Conservation (phyloP, 1,140 invertebrate species). For the Drosophila ohnishii region DNA sequence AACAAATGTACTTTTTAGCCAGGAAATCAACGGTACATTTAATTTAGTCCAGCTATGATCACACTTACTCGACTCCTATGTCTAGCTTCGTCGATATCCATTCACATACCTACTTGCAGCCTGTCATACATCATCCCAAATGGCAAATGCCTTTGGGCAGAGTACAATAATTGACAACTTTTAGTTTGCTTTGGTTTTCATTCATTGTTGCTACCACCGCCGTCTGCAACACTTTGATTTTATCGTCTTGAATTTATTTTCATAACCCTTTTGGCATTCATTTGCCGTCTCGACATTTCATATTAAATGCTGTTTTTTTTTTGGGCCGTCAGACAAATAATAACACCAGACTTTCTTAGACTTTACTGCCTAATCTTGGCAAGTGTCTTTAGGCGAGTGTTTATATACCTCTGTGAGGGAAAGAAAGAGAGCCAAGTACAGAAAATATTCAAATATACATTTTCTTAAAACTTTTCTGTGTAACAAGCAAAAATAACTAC, state of each 20-base stretch:
- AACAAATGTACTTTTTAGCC: neutral
- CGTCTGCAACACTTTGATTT: conserved; percentile 31
- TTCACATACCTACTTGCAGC: neutral
- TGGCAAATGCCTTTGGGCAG: conserved; percentile 8
- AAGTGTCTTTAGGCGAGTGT: neutral
- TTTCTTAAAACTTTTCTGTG: too few species aligned
- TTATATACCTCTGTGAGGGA: neutral
- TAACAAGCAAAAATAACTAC: too few species aligned
- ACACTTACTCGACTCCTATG: neutral
- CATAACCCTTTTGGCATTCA: conserved; percentile 19
- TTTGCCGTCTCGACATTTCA: conserved; percentile 39
- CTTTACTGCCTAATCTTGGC: neutral
- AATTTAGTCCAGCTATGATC: neutral
- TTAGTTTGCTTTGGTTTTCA: conserved; percentile 8
- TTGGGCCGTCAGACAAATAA: conserved; percentile 12
- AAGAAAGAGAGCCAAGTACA: neutral
- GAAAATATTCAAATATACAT: neutral
- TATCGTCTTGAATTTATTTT: conserved; percentile 28
- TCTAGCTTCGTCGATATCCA: neutral
- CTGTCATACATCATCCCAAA: neutral
- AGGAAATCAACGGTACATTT: neutral
- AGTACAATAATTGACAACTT: conserved; percentile 12
- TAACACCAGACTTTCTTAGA: conserved; percentile 19
- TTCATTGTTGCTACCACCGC: neutral
- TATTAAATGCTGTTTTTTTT: conserved; percentile 10